A percentile compares a stretch with the other conserved stretches of the same genome.
phyloP scores from a whole-genome alignment of 2,888 invertebrate genomes.

The Thymelicus lineola region DNA sequence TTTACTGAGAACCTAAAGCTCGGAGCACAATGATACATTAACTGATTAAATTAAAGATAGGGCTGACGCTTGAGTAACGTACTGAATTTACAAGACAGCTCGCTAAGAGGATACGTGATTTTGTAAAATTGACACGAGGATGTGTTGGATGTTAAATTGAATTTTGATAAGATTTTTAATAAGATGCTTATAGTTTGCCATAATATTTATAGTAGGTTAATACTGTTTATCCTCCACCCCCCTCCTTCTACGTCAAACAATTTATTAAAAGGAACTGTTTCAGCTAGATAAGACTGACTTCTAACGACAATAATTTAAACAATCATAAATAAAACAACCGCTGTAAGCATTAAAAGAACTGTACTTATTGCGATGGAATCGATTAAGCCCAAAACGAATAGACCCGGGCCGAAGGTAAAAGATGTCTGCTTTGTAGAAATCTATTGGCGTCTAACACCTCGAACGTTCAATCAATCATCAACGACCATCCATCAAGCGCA shows the following conservation, averaged over 20 bases:
- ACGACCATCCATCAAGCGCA: slow-evolving; percentile 77
- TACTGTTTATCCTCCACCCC: too few relatives aligned
- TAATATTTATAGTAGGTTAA: too few relatives aligned
- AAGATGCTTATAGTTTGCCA: too few relatives aligned
- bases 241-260: background rate
- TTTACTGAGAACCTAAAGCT: slow-evolving; percentile 66
- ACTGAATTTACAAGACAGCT: slow-evolving; percentile 10
- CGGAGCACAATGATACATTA: slow-evolving; percentile 67
- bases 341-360: slow-evolving; percentile 17
- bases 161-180: background rate
- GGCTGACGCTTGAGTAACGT: slow-evolving; percentile 48
- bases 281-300: background rate
- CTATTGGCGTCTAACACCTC: slow-evolving; percentile 65
- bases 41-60: slow-evolving; percentile 73
- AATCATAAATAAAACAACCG: slow-evolving; percentile 4
- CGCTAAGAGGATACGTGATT: slow-evolving; percentile 16
- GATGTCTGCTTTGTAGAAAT: slow-evolving; percentile 58
- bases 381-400: slow-evolving; percentile 38
- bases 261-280: background rate
- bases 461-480: slow-evolving; percentile 76
- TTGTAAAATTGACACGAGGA: slow-evolving; percentile 1
- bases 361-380: slow-evolving; percentile 3
- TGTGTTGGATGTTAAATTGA: background rate
- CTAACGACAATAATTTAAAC: slow-evolving; percentile 1
- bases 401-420: slow-evolving; percentile 41